Evolutionary conservation across 2,113 vertebrate genomes (phyloP), one percentile per base, ranked within the genome.

Genomic region (Odontesthes bonariensis): DNA sequence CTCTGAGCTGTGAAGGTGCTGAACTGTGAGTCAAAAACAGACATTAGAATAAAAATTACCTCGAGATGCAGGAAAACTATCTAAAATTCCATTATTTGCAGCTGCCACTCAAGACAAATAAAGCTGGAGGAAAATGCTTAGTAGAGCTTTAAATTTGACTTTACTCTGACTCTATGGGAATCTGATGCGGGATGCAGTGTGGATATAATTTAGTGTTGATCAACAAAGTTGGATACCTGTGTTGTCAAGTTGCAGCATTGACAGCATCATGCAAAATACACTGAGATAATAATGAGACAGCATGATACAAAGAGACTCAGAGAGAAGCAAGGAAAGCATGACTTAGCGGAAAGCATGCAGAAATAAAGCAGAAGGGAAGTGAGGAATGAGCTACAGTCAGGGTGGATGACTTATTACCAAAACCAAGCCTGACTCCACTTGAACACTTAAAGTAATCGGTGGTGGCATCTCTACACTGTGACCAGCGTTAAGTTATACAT

Each of bases 311-410:
- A 52, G 57, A 66, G 56, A 68, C 40, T 60, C 33, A 51, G 51
- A 44, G 35, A 23, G 54, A 49, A 11, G 35, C 35, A 14, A 70
- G 74, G n/a, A 69, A 53, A 54, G 51, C 32, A 51, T 70, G 73
- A 86, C 85, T 61, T 58, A 81, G 79, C 74, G 69, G 77, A 77
- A 71, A 47, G 14, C 58, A 62, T 47, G 73, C 58, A 71, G 74
- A 9, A 27, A 42, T 61, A 61, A 77, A 75, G 74, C 66, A 77
- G 54, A 73, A 42, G 69, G 58, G 52, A 77, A 63, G 35, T 73
- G 62, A 81, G 71, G 60, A 82, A 75, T 52, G 51, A 74, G 73
- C 75, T 64, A 57, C 66, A 84, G 77, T 77, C 76, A 78, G 51
- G 73, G 33, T 6, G 63, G 75, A 74, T 76, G 74, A 83, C 79